Base-by-base conservation (phyloP, 2,797 vertebrate species). In the Ispidina picta region DNA sequence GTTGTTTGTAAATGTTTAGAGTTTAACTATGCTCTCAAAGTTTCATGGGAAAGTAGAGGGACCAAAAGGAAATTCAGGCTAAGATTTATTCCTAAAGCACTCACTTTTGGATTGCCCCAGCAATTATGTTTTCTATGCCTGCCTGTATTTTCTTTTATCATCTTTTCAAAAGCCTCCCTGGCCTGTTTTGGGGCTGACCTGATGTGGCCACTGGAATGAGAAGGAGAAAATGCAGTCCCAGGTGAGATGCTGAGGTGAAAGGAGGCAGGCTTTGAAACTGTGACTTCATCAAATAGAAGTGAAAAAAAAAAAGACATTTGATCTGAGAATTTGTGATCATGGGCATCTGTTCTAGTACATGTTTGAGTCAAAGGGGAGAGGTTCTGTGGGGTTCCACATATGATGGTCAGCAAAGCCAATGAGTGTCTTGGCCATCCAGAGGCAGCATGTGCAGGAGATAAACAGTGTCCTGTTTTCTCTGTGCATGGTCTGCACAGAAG, bases 261-360 rank as follows among this genome's bases (percentile, higher is more conserved):
- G 8, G 31, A 18, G 19, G 29, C 8, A 31, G 25, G 2, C 33
- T 69, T 51, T 76, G 77, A 82, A 76, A 69, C 23, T 9, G 12
- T 17, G 18, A 18, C 25, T 83, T 15, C 25, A 46, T 58, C 16
- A 39, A 15, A 64, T 11, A 46, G 5, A 15, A 39, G 4, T 51
- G 71, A 29, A 10, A 68, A 8, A 58, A 63, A 44, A 5, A 15
- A 9, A 65, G 25, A 21, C 28, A 5, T 64, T 70, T 72, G 22
- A 33, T 18, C 33, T 41, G 29, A 37, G 9, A 71, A 71, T 37
- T 44, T 68, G 3, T n/a, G 44, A 71, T n/a, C 39, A 60, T 5
- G 26, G 15, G 13, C 15, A 23, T 0, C 0, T 23, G 5, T 21
- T 60, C 52, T 9, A 46, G 14, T 46, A 58, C 2, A 2, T 9